Conservation (phyloP, 2,113 vertebrate species). For the Vulpes lagopus region DNA sequence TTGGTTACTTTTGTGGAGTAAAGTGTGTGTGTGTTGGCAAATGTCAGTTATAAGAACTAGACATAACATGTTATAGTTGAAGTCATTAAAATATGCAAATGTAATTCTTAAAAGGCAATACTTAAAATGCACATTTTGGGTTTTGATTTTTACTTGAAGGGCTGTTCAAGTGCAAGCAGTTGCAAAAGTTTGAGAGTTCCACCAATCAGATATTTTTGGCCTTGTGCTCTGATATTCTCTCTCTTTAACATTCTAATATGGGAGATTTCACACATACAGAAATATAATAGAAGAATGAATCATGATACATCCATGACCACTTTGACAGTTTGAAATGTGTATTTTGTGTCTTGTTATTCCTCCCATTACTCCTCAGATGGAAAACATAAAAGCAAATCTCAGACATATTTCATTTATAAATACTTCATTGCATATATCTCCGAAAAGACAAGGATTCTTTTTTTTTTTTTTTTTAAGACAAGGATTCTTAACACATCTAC, state of each 20-base stretch:
- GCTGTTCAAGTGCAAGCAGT: background rate
- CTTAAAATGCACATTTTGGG: background rate
- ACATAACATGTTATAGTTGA: background rate
- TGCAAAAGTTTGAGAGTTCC: conserved; percentile 10
- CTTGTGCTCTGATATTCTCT: background rate
- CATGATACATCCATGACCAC: background rate
- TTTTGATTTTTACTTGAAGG: conserved; percentile 35
- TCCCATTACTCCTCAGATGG: background rate
- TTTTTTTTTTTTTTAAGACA: too few species aligned
- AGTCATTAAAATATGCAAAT: conserved; percentile 8
- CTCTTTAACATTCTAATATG: background rate
- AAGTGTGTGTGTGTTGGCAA: background rate
- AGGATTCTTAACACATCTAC: background rate
- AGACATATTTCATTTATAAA: background rate
- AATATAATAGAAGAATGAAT: background rate
- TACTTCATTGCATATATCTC: background rate
- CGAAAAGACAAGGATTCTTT: background rate
- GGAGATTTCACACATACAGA: background rate
- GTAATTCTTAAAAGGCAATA: conserved; percentile 1
- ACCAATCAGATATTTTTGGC: conserved; percentile 10
- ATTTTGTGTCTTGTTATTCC: conserved; percentile 6
- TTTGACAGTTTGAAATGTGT: background rate
- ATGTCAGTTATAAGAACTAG: conserved; percentile 9
- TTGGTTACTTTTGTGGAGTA: background rate
- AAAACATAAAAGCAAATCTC: conserved; percentile 40